These are phyloP conservation scores for Crocodylus rhombifer DNA, from an alignment of 2,797 vertebrate species.

Conservation along the genomic window DNA sequence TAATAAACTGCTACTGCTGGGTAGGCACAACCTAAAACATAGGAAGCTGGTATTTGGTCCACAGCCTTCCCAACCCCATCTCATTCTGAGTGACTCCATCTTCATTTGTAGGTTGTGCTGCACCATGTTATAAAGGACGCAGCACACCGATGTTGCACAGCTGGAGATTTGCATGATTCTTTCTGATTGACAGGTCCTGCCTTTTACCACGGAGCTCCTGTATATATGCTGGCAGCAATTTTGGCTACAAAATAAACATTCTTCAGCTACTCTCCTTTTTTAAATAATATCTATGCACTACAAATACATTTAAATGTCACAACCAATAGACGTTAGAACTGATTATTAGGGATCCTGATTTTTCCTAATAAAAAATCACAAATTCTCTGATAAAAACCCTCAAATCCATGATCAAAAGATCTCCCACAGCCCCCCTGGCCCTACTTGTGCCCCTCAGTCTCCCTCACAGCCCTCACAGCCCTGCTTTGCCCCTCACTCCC, in stretches of 20 bases:
- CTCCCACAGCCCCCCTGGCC: too few species aligned
- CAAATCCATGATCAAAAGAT: too few species aligned
- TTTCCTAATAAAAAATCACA: too few species aligned
- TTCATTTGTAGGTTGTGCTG: neutral
- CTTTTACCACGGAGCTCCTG: neutral
- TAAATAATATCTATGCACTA: neutral
- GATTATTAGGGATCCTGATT: neutral
- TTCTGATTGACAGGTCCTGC: neutral
- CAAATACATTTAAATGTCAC: accelerated
- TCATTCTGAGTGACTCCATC: conserved; percentile 16
- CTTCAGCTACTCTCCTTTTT: neutral
- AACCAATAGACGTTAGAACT: neutral
- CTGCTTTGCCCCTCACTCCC: too few species aligned
- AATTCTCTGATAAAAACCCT: too few species aligned
- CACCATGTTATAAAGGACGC: neutral
- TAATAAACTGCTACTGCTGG: accelerated
- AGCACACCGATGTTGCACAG: neutral
- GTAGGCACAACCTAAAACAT: neutral
- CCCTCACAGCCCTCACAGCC: too few species aligned
- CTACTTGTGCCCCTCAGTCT: too few species aligned
- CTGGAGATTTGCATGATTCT: neutral
- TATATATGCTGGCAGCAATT: neutral
- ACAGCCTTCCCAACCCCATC: neutral
- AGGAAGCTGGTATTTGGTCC: too few species aligned
- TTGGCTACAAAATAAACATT: neutral